Evolutionary conservation across 2,888 invertebrate genomes (phyloP).

Genomic region (Leptopilina myrica): DNA sequence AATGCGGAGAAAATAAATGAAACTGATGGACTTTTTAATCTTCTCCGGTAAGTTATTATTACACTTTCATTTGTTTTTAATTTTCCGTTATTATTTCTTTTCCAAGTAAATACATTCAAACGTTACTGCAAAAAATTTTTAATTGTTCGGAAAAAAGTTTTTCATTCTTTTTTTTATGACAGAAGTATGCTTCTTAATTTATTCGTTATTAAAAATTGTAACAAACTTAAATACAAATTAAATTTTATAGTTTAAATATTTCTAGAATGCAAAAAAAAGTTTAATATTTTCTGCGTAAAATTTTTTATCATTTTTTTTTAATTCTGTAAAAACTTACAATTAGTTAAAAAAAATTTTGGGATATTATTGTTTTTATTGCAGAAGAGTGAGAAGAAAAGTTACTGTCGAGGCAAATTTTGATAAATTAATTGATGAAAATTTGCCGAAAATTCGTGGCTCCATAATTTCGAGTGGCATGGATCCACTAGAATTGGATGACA

Average conservation of each 20-base stretch:
- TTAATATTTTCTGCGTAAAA: too few relatives aligned
- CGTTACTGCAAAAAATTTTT: background rate
- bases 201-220: too few relatives aligned
- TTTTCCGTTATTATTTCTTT: background rate
- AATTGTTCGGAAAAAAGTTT: too few relatives aligned
- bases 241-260: too few relatives aligned
- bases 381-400: conserved; percentile 1
- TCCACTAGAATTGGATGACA: conserved; percentile 58
- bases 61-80: background rate
- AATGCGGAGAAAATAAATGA: conserved; percentile 2
- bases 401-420: conserved; percentile 51
- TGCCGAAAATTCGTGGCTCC: conserved; percentile 50
- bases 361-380: background rate
- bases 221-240: too few relatives aligned
- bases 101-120: background rate
- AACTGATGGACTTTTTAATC: conserved; percentile 7
- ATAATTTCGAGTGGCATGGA: conserved; percentile 59
- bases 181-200: too few relatives aligned
- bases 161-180: too few relatives aligned
- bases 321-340: background rate
- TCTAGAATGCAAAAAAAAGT: too few relatives aligned
- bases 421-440: conserved; percentile 53
- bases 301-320: too few relatives aligned
- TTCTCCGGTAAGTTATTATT: conserved; percentile 31
- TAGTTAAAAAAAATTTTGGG: background rate